Percentiles rank a stretch among this genome's conserved stretches.
These are phyloP conservation scores for Drosophila rhopaloa DNA, from an alignment of 1,140 invertebrate species.

Conservation along the genomic window DNA sequence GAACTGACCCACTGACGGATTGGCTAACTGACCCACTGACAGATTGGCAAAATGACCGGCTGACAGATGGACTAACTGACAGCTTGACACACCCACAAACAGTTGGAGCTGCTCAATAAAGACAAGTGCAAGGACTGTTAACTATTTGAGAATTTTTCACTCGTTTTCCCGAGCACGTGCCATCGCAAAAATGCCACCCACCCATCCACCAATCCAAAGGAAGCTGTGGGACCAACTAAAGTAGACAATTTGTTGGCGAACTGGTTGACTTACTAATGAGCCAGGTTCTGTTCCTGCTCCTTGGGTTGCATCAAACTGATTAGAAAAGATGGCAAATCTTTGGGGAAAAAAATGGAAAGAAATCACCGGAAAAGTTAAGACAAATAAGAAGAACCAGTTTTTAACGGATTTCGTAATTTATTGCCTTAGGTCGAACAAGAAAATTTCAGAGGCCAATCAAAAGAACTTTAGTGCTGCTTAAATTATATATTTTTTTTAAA, in stretches of 20 bases:
- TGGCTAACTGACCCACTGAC: constrained; percentile 30
- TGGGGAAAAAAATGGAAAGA: background rate
- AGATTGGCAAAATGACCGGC: constrained; percentile 15
- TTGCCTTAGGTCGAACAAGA: background rate
- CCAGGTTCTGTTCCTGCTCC: constrained; percentile 24
- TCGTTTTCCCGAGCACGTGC: constrained; percentile 65
- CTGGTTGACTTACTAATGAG: constrained; percentile 69
- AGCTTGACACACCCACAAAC: constrained; percentile 22
- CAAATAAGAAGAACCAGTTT: constrained; percentile 22
- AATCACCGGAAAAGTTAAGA: constrained; percentile 12
- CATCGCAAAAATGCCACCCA: constrained; percentile 1
- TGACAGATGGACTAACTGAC: constrained; percentile 39
- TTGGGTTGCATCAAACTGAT: constrained; percentile 41
- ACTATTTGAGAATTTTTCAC: constrained; percentile 69
- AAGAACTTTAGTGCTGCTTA: background rate
- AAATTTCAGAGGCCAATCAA: background rate
- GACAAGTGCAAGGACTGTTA: constrained; percentile 47
- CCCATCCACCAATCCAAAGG: constrained; percentile 4
- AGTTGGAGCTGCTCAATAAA: constrained; percentile 9
- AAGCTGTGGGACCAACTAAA: constrained; percentile 38
- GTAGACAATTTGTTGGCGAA: constrained; percentile 61
- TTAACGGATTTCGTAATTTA: constrained; percentile 8
- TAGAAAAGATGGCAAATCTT: constrained; percentile 41
- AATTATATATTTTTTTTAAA: too few relatives aligned
- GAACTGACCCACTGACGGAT: constrained; percentile 35